These are phyloP conservation scores for Eretmochelys imbricata DNA, from an alignment of 2,113 vertebrate genomes.

Conservation along the genomic window DNA sequence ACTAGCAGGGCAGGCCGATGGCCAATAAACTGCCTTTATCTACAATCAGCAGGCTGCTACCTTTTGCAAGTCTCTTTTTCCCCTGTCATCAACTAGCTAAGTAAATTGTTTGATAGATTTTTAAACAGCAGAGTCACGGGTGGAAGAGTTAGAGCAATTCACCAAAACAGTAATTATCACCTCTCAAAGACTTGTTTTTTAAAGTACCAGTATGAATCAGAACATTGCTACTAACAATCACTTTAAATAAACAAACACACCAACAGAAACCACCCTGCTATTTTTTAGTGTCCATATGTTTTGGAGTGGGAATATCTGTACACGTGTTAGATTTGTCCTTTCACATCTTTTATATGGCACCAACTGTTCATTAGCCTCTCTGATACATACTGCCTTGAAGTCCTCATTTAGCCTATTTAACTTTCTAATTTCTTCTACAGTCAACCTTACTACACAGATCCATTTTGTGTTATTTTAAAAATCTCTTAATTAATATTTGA, in stretches of 20 bases:
- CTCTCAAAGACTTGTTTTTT: conserved; percentile 1
- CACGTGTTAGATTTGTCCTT: neutral
- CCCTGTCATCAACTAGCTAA: conserved; percentile 77
- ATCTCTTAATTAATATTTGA: neutral
- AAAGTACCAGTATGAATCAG: neutral
- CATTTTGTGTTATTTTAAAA: neutral
- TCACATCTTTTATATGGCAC: neutral
- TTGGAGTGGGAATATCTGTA: neutral
- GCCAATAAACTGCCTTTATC: conserved; percentile 59
- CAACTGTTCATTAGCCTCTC: neutral
- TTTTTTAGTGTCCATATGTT: neutral
- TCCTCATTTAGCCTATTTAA: neutral
- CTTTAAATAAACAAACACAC: conserved; percentile 5
- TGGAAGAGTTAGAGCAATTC: conserved; percentile 80
- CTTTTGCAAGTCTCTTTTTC: conserved; percentile 42
- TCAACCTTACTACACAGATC: neutral
- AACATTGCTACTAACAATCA: neutral
- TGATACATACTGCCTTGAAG: neutral
- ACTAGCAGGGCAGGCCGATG: conserved; percentile 7
- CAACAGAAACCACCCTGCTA: neutral
- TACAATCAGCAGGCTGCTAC: conserved; percentile 68
- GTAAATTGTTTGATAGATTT: conserved; percentile 83
- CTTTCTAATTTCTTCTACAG: conserved; percentile 28
- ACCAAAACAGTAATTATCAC: conserved; percentile 36
- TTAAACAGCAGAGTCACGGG: conserved; percentile 78